Evolutionary conservation across 92 coral and sea anemone species (phyloP).

Genomic region (Umimayanthus kanabou): DNA sequence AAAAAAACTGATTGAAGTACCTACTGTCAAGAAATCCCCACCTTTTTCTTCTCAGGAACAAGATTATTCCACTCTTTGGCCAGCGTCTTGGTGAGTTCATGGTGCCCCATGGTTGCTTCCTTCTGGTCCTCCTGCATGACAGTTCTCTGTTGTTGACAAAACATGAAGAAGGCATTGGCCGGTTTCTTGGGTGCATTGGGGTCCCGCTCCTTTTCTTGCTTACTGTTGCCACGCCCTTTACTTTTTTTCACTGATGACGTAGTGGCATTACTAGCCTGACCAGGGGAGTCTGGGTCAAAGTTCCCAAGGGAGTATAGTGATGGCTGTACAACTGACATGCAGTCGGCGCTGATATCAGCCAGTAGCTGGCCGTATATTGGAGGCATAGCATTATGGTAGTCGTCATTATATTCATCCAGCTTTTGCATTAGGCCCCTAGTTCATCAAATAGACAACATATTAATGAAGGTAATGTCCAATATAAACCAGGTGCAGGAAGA

Average conservation of each 20-base stretch:
- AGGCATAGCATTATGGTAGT: conserved; percentile 74
- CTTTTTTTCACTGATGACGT: conserved; percentile 66
- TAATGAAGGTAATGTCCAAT: background rate
- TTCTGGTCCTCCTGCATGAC: conserved; percentile 94
- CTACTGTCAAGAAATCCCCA: background rate
- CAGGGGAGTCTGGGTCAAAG: conserved; percentile 62
- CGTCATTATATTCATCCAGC: conserved; percentile 85
- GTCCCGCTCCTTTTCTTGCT: conserved; percentile 87
- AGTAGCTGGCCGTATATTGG: conserved; percentile 48
- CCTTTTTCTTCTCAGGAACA: conserved; percentile 92
- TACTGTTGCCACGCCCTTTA: conserved; percentile 64
- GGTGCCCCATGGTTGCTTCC: conserved; percentile 93
- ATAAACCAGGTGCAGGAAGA: background rate
- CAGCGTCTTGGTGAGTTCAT: conserved; percentile 88
- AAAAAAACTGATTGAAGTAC: no score
- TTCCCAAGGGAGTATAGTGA: conserved; percentile 52
- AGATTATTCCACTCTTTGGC: conserved; percentile 98
- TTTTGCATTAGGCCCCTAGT: conserved; percentile 80
- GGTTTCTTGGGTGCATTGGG: conserved; percentile 99
- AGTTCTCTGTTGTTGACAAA: conserved; percentile 92
- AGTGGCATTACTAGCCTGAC: conserved; percentile 56
- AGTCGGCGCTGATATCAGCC: conserved; percentile 33
- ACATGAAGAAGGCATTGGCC: conserved; percentile 98
- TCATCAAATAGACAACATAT: background rate
- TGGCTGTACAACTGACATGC: conserved; percentile 28